These are phyloP conservation scores for Gavia stellata DNA, from an alignment of 2,113 vertebrate species.

Conservation along the genomic window DNA sequence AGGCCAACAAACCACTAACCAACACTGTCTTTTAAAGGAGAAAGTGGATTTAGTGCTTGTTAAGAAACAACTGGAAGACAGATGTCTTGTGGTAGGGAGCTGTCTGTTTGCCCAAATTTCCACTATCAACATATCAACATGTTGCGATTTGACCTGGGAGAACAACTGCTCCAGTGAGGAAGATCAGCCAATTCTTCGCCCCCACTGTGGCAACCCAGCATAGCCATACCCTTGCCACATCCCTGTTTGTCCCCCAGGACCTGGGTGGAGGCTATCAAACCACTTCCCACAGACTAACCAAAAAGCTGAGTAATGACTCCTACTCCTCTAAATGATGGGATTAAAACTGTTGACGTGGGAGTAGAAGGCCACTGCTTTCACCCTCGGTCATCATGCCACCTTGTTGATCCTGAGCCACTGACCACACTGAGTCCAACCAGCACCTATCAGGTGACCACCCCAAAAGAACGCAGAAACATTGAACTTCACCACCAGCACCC, in stretches of 20 bases:
- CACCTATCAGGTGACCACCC: accelerated
- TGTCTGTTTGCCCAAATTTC: not conserved
- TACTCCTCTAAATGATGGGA: not conserved
- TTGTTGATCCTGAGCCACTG: not conserved
- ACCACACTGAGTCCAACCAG: not conserved
- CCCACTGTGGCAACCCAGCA: not conserved
- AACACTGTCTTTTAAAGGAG: not conserved
- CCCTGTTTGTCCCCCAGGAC: not conserved
- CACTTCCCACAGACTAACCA: not conserved
- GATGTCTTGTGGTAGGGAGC: not conserved
- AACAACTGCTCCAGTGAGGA: not conserved
- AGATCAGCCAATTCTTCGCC: not conserved
- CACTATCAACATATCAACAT: not conserved
- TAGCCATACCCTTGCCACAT: not conserved
- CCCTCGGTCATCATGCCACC: not conserved
- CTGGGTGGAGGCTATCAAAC: not conserved
- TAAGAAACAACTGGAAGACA: not conserved
- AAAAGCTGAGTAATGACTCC: not conserved
- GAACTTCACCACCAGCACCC: not conserved
- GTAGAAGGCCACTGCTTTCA: not conserved
- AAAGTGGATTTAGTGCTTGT: not conserved
- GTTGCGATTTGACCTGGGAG: not conserved
- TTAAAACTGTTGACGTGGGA: not conserved
- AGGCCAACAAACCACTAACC: not conserved
- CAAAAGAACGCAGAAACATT: not conserved